These are phyloP conservation scores for Nymphalis urticae DNA, from an alignment of 2,888 invertebrate species.

Conservation along the genomic window DNA sequence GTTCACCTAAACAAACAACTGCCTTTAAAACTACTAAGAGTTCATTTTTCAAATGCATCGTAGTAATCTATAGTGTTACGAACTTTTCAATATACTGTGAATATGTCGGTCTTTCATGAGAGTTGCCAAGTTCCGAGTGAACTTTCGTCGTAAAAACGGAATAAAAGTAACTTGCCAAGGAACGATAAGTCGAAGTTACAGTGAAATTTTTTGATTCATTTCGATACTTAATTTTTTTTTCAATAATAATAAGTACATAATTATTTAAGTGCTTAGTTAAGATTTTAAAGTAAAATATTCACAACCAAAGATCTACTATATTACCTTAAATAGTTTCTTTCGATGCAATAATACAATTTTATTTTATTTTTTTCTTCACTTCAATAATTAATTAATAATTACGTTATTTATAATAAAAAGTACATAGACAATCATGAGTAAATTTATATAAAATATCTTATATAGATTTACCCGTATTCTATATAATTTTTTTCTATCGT, in stretches of 20 bases:
- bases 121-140: slow-evolving; percentile 23
- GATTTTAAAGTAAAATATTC: too few species aligned
- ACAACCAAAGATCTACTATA: too few species aligned
- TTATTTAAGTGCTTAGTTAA: neutral
- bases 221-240: slow-evolving; percentile 13
- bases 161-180: slow-evolving; percentile 26
- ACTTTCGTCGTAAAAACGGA: slow-evolving; percentile 26
- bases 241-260: neutral
- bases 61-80: slow-evolving; percentile 16
- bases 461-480: too few species aligned
- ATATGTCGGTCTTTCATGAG: slow-evolving; percentile 25
- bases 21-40: slow-evolving; percentile 18
- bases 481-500: too few species aligned
- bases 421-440: too few species aligned
- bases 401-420: too few species aligned
- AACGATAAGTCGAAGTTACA: slow-evolving; percentile 26
- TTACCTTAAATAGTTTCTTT: too few species aligned
- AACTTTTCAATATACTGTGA: slow-evolving; percentile 32
- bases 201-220: slow-evolving; percentile 20
- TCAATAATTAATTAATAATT: too few species aligned
- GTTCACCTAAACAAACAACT: slow-evolving; percentile 6
- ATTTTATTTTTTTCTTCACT: too few species aligned
- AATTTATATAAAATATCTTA: too few species aligned
- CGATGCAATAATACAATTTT: too few species aligned
- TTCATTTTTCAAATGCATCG: slow-evolving; percentile 13